A percentile compares a stretch with the other conserved stretches of the same genome.
phyloP scores from a whole-genome alignment of 1,140 invertebrate genomes.

The Drosophila azteca region DNA sequence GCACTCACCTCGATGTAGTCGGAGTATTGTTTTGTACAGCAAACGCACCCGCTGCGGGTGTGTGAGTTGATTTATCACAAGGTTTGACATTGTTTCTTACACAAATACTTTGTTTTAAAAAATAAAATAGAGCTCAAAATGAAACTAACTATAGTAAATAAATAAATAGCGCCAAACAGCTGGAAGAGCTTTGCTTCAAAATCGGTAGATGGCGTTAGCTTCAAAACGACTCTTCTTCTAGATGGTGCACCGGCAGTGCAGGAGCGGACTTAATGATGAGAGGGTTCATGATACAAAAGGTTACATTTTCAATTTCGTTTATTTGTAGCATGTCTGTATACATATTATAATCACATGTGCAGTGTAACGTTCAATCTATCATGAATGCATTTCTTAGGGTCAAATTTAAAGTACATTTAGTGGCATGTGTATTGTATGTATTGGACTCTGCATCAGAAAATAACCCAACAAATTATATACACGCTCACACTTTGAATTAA shows the following conservation, averaged over 20 bases:
- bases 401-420: conserved; percentile 51
- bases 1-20: conserved; percentile 88
- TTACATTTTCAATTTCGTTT: conserved; percentile 35
- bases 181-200: too few species aligned
- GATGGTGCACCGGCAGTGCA: too few species aligned
- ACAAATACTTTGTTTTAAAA: neutral
- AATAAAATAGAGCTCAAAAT: too few species aligned
- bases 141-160: too few species aligned
- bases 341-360: conserved; percentile 77
- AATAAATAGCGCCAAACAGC: too few species aligned
- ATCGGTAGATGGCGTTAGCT: too few species aligned
- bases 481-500: conserved; percentile 54
- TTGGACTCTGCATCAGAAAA: conserved; percentile 41
- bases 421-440: conserved; percentile 27
- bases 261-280: neutral
- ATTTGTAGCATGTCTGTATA: conserved; percentile 55
- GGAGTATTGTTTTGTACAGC: conserved; percentile 95
- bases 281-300: neutral
- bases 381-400: conserved; percentile 51
- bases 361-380: conserved; percentile 62
- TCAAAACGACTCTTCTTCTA: too few species aligned
- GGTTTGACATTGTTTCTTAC: conserved; percentile 61
- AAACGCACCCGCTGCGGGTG: conserved; percentile 89
- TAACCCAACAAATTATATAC: conserved; percentile 51
- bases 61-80: conserved; percentile 60